Conservation (phyloP, 2,797 vertebrate species). For the Distichodus sexfasciatus region DNA sequence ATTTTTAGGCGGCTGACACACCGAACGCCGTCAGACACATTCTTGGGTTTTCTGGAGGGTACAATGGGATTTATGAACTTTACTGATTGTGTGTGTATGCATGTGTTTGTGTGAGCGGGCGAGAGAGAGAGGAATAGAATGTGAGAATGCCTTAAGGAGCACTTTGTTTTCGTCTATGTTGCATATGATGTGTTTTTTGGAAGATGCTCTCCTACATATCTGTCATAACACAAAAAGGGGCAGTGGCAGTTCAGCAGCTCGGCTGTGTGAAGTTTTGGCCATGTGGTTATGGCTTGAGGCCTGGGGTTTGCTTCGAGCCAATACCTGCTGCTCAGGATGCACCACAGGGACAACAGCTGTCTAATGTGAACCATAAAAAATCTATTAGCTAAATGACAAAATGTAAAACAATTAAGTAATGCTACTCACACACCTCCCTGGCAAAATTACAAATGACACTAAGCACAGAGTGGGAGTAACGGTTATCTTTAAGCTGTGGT, state of each 20-base stretch:
- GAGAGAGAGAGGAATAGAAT: neutral
- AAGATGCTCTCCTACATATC: constrained; percentile 11
- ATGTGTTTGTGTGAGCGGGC: neutral
- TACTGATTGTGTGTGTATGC: neutral
- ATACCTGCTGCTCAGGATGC: neutral
- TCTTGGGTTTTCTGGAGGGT: constrained; percentile 39
- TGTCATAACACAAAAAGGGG: neutral
- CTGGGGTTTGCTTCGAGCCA: neutral
- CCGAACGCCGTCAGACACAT: constrained; percentile 43
- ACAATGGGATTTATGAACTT: constrained; percentile 22
- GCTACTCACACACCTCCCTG: no score
- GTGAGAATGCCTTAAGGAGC: neutral
- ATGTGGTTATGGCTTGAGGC: neutral
- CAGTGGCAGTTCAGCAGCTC: neutral
- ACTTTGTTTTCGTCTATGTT: constrained; percentile 6
- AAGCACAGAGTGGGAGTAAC: no score
- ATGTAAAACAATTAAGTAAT: no score
- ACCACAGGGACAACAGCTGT: no score
- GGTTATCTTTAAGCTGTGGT: no score
- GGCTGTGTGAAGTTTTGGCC: neutral
- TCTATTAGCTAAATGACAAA: no score
- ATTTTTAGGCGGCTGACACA: constrained; percentile 37
- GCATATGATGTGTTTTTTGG: neutral
- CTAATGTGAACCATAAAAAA: no score
- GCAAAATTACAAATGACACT: no score